These are phyloP conservation scores for Heliothis virescens DNA, from an alignment of 1,140 invertebrate genomes.

Conservation along the genomic window DNA sequence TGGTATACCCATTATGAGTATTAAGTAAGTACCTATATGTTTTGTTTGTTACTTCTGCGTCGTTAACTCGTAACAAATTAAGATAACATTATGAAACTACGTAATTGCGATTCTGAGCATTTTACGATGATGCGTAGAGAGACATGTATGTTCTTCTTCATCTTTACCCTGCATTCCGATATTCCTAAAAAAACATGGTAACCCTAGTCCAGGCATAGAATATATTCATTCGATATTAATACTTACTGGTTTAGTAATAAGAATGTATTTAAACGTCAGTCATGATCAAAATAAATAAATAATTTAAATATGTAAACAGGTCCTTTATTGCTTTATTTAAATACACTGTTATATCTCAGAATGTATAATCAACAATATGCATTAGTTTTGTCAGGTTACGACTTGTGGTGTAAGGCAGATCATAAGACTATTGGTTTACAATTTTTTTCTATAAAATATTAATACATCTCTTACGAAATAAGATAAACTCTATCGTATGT, in stretches of 20 bases:
- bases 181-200: no score
- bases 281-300: background rate
- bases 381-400: slow-evolving; percentile 9
- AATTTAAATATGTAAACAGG: slow-evolving; percentile 8
- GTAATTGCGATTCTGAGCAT: background rate
- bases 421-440: slow-evolving; percentile 27
- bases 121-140: background rate
- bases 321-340: slow-evolving; percentile 23
- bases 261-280: background rate
- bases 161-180: no score
- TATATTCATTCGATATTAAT: no score
- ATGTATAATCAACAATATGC: slow-evolving; percentile 1
- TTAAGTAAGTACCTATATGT: background rate
- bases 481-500: background rate
- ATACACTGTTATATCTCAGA: slow-evolving; percentile 20
- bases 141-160: no score
- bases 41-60: background rate
- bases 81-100: background rate
- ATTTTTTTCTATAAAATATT: slow-evolving; percentile 12
- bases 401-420: slow-evolving; percentile 22
- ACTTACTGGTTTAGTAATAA: no score
- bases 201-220: no score
- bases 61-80: background rate
- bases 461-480: slow-evolving; percentile 16
- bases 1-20: background rate